Evolutionary conservation across 2,888 invertebrate genomes (phyloP), one percentile per base, ranked within the genome.

Genomic region (Pteria penguin): DNA sequence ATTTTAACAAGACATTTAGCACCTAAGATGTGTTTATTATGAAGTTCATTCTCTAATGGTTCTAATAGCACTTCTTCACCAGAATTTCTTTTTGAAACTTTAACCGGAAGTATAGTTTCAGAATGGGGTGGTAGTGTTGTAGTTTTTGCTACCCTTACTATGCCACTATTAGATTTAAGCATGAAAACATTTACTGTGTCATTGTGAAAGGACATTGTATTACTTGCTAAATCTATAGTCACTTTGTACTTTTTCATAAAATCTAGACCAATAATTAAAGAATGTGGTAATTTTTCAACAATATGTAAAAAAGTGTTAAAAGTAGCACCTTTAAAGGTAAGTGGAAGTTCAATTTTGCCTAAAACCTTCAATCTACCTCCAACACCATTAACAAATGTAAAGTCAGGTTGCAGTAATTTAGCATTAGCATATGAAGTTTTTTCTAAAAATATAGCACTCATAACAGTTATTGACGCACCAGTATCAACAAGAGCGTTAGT

Each of bases 401-500:
- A 60, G 27, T 60, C 60, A 26, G 60, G 26, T 27, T 2, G 22
- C 27, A 26, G 27, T 24, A 60, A 27, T 18, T 2, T 4, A 2
- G 11, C 5, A 27, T 26, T 18, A 24, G 4, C 18, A 18, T 24
- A 27, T 5, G 4, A 5, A 2, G 27, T 22, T 26, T 60, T 60
- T 11, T 4, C 22, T 2, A 60, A 60, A 26, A 60, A 60, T 60
- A 4, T 5, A 11, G 11, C 26, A 27, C 60, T 60, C 14, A 26
- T 26, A 5, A 60, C 11, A 5, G 60, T 5, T 5, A 60, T 3
- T 24, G 11, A 26, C 2, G 60, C 11, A 60, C 60, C 60, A 24
- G 60, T 27, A 27, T 60, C 60, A 26, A 60, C 26, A 5, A 60
- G 18, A 26, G 60, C 60, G 27, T 60, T 60, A 5, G 60, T 60